A percentile compares a stretch with the other conserved stretches of the same genome.
Evolutionary conservation across 2,113 vertebrate species (phyloP).

Genomic region (Toxotes jaculatrix): DNA sequence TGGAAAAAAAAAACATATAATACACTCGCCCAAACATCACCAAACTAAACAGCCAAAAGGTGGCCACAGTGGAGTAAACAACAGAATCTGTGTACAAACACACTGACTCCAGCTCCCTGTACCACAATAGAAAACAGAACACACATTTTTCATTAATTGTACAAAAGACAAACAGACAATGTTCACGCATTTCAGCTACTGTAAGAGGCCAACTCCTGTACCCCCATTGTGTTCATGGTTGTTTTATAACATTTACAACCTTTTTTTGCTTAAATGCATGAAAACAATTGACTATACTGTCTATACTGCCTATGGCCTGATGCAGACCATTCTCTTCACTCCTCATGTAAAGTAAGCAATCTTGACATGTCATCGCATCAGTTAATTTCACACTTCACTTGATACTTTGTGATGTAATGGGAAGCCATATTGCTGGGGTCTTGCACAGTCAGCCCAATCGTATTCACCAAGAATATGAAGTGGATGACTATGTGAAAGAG

Average conservation of each 20-base stretch:
- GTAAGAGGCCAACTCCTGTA: slow-evolving; percentile 6
- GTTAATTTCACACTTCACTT: slow-evolving; percentile 82
- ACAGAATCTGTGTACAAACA: slow-evolving; percentile 48
- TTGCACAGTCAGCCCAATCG: slow-evolving; percentile 67
- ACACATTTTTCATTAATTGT: slow-evolving; percentile 40
- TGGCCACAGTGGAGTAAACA: slow-evolving; percentile 63
- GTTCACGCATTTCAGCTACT: slow-evolving; percentile 22
- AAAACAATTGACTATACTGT: background rate
- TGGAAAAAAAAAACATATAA: slow-evolving; percentile 41
- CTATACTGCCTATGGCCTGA: slow-evolving; percentile 18
- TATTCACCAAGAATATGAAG: slow-evolving; percentile 56
- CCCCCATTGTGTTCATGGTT: slow-evolving; percentile 18
- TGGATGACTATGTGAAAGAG: slow-evolving; percentile 51
- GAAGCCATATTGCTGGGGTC: slow-evolving; percentile 67
- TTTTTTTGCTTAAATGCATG: slow-evolving; percentile 26
- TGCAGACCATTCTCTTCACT: slow-evolving; percentile 46
- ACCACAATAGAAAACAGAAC: slow-evolving; percentile 39
- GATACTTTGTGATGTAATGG: slow-evolving; percentile 72
- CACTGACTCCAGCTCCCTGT: slow-evolving; percentile 23
- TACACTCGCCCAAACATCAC: slow-evolving; percentile 52
- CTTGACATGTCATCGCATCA: slow-evolving; percentile 76
- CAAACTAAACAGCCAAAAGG: slow-evolving; percentile 52
- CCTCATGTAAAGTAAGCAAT: slow-evolving; percentile 65
- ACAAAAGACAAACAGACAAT: slow-evolving; percentile 29
- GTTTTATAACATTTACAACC: slow-evolving; percentile 6